Conservation (phyloP, 1,140 invertebrate species). For the Polypedilum vanderplanki region DNA sequence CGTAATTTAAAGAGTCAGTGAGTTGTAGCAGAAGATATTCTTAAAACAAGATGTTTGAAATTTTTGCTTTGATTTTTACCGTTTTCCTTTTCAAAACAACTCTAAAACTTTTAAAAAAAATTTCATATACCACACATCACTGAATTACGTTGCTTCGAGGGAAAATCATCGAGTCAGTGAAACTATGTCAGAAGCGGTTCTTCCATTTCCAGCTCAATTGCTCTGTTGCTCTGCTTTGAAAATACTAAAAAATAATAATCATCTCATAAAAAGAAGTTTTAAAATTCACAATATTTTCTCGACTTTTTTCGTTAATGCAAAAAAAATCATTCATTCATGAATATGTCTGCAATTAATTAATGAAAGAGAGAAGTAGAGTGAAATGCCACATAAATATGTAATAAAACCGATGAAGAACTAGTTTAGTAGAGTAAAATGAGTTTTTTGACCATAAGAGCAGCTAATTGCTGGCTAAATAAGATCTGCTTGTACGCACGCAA, state of each 20-base stretch:
- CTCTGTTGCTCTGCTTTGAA: neutral
- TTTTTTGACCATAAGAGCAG: too few relatives aligned
- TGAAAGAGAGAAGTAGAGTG: neutral
- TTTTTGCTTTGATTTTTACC: neutral
- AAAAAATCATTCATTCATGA: neutral
- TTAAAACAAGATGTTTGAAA: neutral
- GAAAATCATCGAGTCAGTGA: conserved; percentile 10
- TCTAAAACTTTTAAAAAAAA: neutral
- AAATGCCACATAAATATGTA: neutral
- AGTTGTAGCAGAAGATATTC: neutral
- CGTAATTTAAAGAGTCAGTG: neutral
- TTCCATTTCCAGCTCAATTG: conserved; percentile 1
- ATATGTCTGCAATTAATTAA: neutral
- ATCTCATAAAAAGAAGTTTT: neutral
- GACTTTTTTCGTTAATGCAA: neutral
- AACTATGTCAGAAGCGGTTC: neutral
- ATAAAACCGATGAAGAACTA: neutral
- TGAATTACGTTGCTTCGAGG: neutral
- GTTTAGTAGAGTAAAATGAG: neutral
- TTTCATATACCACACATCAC: conserved; percentile 12
- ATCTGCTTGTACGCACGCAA: neutral
- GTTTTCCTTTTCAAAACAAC: neutral
- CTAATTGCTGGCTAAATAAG: neutral
- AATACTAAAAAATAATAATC: neutral
- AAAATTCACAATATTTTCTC: neutral